Conservation (phyloP, 1,140 invertebrate genomes). For the Panonychus citri region DNA sequence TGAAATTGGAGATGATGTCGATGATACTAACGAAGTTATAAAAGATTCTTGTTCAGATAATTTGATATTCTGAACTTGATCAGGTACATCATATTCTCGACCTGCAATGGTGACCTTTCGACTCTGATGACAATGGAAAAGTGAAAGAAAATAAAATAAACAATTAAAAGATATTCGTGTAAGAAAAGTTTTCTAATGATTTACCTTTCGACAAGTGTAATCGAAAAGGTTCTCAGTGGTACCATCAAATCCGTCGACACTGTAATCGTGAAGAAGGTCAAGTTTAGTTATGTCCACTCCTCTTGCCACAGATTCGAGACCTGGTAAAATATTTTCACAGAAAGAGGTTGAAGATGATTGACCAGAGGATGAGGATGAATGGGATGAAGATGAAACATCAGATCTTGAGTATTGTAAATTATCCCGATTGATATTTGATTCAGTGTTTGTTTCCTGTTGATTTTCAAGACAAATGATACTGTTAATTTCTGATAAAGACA, state of each 20-base stretch:
- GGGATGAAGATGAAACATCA: too few species aligned
- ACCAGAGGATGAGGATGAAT: too few species aligned
- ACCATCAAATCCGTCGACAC: not conserved
- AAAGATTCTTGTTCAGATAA: not conserved
- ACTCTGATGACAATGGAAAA: not conserved
- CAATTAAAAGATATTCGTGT: not conserved
- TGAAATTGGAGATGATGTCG: too few species aligned
- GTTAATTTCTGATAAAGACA: too few species aligned
- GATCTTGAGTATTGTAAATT: too few species aligned
- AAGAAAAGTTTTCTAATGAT: not conserved
- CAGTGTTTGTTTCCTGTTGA: too few species aligned
- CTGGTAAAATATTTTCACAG: not conserved
- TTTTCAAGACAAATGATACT: too few species aligned
- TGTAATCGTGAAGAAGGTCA: not conserved
- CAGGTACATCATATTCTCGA: not conserved
- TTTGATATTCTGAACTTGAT: not conserved
- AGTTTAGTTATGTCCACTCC: not conserved
- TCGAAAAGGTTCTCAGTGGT: not conserved
- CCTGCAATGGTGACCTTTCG: not conserved
- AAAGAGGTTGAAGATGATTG: not conserved
- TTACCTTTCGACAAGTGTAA: not conserved
- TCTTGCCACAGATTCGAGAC: not conserved
- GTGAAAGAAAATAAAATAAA: too few species aligned
- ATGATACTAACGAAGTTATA: too few species aligned
- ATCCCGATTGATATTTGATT: too few species aligned